Conservation (phyloP, 2,797 vertebrate genomes). For the Malurus splendens region DNA sequence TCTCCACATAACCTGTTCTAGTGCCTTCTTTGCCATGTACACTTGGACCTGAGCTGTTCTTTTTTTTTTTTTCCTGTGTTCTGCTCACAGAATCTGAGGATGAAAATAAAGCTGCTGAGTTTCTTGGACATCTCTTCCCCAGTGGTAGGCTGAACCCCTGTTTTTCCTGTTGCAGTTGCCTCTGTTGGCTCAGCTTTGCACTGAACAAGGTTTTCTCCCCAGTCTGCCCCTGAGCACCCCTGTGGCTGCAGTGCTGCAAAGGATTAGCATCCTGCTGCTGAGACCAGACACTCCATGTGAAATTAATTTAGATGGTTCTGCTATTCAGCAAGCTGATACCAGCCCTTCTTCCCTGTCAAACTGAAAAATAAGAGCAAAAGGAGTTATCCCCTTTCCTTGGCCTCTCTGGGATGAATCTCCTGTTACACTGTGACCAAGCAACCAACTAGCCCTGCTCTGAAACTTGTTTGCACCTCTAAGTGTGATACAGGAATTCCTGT, state of each 20-base stretch:
- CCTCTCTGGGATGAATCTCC: not conserved
- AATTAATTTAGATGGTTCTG: constrained; percentile 42
- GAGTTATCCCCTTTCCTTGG: constrained; percentile 11
- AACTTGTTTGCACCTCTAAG: constrained; percentile 14
- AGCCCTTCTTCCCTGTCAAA: not conserved
- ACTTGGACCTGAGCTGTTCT: not conserved
- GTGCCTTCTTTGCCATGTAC: not conserved
- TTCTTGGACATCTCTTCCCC: not conserved
- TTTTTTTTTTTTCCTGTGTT: not conserved
- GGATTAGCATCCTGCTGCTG: constrained; percentile 20
- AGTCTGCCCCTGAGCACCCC: not conserved
- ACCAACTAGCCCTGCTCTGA: not conserved
- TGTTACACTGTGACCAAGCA: constrained; percentile 12
- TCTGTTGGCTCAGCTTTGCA: not conserved
- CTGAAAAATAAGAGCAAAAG: constrained; percentile 19
- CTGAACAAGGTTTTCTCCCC: not conserved
- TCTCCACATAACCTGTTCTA: not conserved
- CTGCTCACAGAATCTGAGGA: not conserved
- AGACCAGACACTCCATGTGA: constrained; percentile 17
- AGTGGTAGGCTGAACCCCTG: not conserved
- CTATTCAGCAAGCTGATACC: not conserved
- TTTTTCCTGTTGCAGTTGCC: not conserved
- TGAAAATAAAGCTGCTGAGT: not conserved
- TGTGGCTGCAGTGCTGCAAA: not conserved
- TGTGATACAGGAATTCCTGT: not conserved